Percentiles rank a stretch among this genome's conserved stretches.
These are phyloP conservation scores for Mesoligia furuncula DNA, from an alignment of 2,888 invertebrate species.

Conservation along the genomic window DNA sequence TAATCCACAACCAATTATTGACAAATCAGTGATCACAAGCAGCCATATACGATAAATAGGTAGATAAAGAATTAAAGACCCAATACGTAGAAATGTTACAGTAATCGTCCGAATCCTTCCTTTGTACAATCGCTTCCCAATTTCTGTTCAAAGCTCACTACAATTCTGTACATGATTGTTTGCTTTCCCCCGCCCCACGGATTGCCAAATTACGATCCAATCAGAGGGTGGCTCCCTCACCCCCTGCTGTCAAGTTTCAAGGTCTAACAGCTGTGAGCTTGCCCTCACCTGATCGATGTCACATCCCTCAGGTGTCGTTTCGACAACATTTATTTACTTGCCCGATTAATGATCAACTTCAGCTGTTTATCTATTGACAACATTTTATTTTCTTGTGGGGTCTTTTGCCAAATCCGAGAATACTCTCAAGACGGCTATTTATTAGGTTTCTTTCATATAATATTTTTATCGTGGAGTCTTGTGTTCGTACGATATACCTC, in stretches of 20 bases:
- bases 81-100: neutral
- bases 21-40: neutral
- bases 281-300: constrained; percentile 54
- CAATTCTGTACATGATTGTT: constrained; percentile 1
- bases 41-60: neutral
- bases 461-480: neutral
- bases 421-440: neutral
- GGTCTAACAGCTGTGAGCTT: constrained; percentile 61
- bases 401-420: neutral
- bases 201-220: constrained; percentile 50
- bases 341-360: neutral
- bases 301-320: constrained; percentile 27
- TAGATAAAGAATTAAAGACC: neutral
- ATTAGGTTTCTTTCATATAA: neutral
- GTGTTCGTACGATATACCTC: neutral
- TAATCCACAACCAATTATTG: neutral
- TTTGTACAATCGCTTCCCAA: neutral
- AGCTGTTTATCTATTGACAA: neutral
- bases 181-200: constrained; percentile 41
- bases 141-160: constrained; percentile 4
- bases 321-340: constrained; percentile 19
- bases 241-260: constrained; percentile 52
- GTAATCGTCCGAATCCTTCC: neutral
- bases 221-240: constrained; percentile 51
- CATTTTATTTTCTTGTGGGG: neutral